Conservation (phyloP, 2,797 vertebrate genomes). For the Oryzias dopingdopingensis region DNA sequence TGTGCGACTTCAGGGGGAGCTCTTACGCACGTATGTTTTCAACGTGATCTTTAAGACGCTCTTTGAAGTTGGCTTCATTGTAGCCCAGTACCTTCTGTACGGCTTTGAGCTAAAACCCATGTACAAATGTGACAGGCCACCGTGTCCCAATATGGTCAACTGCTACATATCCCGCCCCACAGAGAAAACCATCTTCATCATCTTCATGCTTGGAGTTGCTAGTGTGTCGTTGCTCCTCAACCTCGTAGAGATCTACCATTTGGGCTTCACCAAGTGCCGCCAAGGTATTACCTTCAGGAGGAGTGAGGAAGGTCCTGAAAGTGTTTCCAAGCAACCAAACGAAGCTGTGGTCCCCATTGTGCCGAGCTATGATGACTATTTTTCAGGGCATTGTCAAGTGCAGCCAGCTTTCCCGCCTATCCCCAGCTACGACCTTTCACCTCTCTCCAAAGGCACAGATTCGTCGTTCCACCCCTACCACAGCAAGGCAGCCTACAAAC, state of each 20-base stretch:
- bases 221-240: constrained; percentile 85
- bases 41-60: constrained; percentile 85
- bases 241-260: constrained; percentile 84
- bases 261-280: constrained; percentile 82
- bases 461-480: constrained; percentile 69
- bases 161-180: constrained; percentile 89
- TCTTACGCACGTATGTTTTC: constrained; percentile 84
- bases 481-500: constrained; percentile 73
- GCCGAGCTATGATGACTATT: constrained; percentile 70
- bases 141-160: constrained; percentile 86
- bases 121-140: constrained; percentile 81
- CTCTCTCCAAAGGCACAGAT: constrained; percentile 60
- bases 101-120: constrained; percentile 86
- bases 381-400: constrained; percentile 56
- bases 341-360: constrained; percentile 52
- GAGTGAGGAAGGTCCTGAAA: accelerated
- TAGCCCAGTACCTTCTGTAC: constrained; percentile 83
- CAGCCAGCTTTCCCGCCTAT: constrained; percentile 59
- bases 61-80: constrained; percentile 86
- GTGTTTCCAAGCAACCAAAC: constrained; percentile 37
- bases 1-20: constrained; percentile 80
- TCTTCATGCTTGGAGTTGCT: constrained; percentile 87
- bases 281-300: constrained; percentile 64
- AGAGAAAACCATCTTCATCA: constrained; percentile 88
- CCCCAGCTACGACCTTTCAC: constrained; percentile 67